These are phyloP conservation scores for Cardiocondyla obscurior DNA, from an alignment of 1,140 invertebrate species.

Conservation along the genomic window DNA sequence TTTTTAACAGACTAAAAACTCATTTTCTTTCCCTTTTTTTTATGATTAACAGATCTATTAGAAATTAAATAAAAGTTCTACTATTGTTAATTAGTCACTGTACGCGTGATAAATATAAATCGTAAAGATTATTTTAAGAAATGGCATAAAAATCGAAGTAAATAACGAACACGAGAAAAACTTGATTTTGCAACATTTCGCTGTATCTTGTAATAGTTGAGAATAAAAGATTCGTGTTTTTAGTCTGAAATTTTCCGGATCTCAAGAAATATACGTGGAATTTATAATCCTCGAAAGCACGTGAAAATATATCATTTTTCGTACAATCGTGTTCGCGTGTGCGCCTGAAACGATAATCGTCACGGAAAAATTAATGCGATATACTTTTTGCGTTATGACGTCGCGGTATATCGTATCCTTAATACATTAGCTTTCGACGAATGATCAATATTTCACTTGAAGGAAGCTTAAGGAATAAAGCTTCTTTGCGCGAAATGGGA, in stretches of 20 bases:
- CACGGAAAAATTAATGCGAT: not conserved
- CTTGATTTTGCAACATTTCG: slow-evolving; percentile 29
- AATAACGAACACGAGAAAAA: slow-evolving; percentile 21
- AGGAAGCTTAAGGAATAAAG: slow-evolving; percentile 15
- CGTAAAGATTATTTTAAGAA: not conserved
- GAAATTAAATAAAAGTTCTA: not conserved
- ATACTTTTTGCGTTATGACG: not conserved
- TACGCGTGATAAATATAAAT: not conserved
- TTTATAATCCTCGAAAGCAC: not conserved
- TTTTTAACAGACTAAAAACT: not conserved
- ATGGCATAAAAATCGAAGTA: slow-evolving; percentile 19
- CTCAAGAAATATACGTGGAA: not conserved
- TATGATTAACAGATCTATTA: not conserved
- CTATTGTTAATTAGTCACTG: not conserved
- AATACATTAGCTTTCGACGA: not conserved
- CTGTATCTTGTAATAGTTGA: slow-evolving; percentile 37
- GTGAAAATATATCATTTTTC: not conserved
- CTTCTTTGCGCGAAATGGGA: slow-evolving; percentile 7
- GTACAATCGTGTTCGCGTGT: not conserved
- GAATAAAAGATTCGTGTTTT: not conserved
- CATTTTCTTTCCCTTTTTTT: not conserved
- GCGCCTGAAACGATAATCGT: not conserved
- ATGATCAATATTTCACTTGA: slow-evolving; percentile 8
- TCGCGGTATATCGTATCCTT: not conserved
- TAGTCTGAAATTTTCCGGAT: not conserved